Conservation (phyloP, 2,113 vertebrate species). For the Nymphicus hollandicus region DNA sequence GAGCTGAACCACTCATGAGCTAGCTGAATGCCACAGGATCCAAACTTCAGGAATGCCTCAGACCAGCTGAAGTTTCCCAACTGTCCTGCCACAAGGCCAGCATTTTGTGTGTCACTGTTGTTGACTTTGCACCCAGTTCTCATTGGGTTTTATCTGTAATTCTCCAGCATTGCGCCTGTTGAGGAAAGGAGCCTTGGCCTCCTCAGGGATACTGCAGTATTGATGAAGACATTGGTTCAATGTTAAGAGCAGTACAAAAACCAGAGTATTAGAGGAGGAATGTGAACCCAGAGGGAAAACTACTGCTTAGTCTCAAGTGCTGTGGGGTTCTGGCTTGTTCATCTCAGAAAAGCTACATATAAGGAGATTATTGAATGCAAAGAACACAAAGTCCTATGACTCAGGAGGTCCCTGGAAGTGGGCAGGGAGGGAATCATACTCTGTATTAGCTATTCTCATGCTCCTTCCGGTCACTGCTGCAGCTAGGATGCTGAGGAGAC, state of each 20-base stretch:
- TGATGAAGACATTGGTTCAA: neutral
- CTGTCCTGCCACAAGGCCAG: neutral
- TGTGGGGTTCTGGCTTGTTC: neutral
- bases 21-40: neutral
- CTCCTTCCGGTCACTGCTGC: neutral
- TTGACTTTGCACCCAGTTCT: neutral
- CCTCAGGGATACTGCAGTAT: neutral
- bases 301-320: neutral
- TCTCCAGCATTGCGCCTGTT: neutral
- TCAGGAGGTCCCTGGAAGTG: neutral
- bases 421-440: neutral
- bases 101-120: neutral
- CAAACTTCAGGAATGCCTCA: neutral
- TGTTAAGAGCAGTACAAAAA: neutral
- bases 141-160: neutral
- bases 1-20: neutral
- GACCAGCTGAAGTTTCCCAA: neutral
- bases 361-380: neutral
- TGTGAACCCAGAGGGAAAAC: neutral
- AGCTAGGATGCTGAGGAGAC: neutral
- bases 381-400: neutral
- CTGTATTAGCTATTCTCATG: neutral
- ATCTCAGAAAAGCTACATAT: neutral
- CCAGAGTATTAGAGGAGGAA: neutral
- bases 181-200: neutral